Evolutionary conservation across 2,888 invertebrate species (phyloP).

Genomic region (Cryptus armator): DNA sequence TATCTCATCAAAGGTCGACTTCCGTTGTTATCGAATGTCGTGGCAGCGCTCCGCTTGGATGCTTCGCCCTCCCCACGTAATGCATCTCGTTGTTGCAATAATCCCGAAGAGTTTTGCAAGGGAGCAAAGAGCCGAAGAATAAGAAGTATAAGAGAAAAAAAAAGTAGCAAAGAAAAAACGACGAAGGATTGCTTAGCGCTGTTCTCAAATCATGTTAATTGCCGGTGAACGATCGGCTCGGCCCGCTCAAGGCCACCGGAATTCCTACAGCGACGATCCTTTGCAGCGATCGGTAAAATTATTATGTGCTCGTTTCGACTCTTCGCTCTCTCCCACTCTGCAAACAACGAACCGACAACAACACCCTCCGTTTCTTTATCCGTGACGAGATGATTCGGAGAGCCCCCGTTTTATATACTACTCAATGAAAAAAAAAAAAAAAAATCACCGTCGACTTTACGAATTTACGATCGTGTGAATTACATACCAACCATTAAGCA

Average conservation of each 20-base stretch:
- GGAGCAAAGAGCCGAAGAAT: slow-evolving; percentile 39
- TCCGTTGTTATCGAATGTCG: slow-evolving; percentile 66
- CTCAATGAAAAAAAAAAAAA: background rate
- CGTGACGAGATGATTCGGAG: slow-evolving; percentile 54
- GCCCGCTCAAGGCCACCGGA: slow-evolving; percentile 76
- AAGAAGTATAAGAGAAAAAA: slow-evolving; percentile 18
- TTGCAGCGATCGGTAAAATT: slow-evolving; percentile 47
- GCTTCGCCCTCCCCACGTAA: slow-evolving; percentile 56
- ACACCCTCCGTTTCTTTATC: slow-evolving; percentile 52
- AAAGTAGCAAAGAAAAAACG: slow-evolving; percentile 18
- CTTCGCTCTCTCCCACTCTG: slow-evolving; percentile 18
- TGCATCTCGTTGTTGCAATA: slow-evolving; percentile 66
- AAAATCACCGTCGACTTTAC: slow-evolving; percentile 2
- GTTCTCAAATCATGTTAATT: slow-evolving; percentile 80
- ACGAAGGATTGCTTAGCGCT: slow-evolving; percentile 76
- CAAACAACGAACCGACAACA: slow-evolving; percentile 14
- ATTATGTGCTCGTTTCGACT: slow-evolving; percentile 41
- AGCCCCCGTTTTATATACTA: slow-evolving; percentile 23
- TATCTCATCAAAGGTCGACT: slow-evolving; percentile 39
- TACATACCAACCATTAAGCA: background rate
- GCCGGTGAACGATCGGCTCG: slow-evolving; percentile 76
- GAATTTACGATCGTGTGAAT: slow-evolving; percentile 59
- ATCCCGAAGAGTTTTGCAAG: slow-evolving; percentile 67
- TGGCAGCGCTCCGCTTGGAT: slow-evolving; percentile 63
- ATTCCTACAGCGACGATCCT: slow-evolving; percentile 74